These are phyloP conservation scores for Phoxinus dragarum DNA, from an alignment of 2,797 vertebrate genomes.

Conservation along the genomic window DNA sequence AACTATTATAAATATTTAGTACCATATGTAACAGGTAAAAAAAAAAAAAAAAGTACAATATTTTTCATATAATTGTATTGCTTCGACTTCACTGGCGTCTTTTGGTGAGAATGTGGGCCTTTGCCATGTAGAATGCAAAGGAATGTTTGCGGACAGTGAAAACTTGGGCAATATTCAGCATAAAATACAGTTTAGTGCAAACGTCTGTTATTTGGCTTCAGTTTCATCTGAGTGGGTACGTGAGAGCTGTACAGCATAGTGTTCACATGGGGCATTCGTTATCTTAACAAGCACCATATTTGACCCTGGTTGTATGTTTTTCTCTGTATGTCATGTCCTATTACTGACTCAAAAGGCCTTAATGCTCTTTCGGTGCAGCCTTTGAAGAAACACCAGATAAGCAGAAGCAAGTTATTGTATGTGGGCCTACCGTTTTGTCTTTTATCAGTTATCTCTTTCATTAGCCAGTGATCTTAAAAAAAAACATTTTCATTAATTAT, in stretches of 20 bases:
- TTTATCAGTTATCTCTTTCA: constrained; percentile 41
- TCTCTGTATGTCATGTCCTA: constrained; percentile 66
- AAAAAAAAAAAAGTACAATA: neutral
- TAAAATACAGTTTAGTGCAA: constrained; percentile 41
- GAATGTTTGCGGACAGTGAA: constrained; percentile 25
- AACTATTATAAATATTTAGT: neutral
- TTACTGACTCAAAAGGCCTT: constrained; percentile 59
- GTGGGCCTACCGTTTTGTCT: constrained; percentile 11
- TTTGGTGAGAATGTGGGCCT: constrained; percentile 2
- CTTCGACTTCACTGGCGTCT: neutral
- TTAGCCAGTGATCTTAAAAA: constrained; percentile 4
- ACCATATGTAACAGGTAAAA: neutral
- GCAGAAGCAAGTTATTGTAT: constrained; percentile 38
- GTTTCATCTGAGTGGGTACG: constrained; percentile 50
- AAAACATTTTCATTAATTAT: constrained; percentile 17
- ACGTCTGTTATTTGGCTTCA: constrained; percentile 53
- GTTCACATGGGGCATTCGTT: constrained; percentile 56
- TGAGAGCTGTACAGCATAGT: constrained; percentile 54
- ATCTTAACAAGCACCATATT: constrained; percentile 65
- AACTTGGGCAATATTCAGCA: constrained; percentile 38
- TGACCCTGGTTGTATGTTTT: constrained; percentile 70
- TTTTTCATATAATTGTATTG: neutral
- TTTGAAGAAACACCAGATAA: constrained; percentile 56
- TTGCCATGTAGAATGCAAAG: constrained; percentile 7
- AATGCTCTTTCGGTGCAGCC: constrained; percentile 49